Conservation (phyloP, 2,797 vertebrate species). For the Steatocranus sp. region DNA sequence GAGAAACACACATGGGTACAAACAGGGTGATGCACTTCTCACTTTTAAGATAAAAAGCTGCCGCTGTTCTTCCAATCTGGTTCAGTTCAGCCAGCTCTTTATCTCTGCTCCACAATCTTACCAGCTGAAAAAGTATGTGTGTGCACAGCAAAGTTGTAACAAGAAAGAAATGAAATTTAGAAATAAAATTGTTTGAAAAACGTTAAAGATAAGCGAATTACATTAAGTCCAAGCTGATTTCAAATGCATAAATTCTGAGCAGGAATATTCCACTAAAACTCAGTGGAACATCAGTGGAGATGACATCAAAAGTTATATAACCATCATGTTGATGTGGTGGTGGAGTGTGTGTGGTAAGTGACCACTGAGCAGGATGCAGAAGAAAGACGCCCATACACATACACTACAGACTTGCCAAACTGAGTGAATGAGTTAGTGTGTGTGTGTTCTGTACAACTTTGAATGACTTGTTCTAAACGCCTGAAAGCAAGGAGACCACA, state of each 20-base stretch:
- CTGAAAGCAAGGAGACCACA: constrained; percentile 17
- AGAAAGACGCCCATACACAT: constrained; percentile 36
- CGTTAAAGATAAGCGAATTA: neutral
- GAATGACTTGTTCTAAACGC: constrained; percentile 1
- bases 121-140: neutral
- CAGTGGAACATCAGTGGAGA: neutral
- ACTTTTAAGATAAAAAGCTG: neutral
- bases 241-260: neutral
- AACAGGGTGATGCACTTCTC: neutral
- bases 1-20: neutral
- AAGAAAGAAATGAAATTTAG: neutral
- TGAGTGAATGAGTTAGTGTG: neutral
- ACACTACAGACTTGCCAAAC: neutral
- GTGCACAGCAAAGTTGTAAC: neutral
- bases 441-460: constrained; percentile 8
- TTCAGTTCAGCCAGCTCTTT: neutral
- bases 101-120: neutral
- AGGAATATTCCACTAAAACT: constrained; percentile 2
- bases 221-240: neutral
- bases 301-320: constrained; percentile 44
- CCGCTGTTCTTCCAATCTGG: neutral
- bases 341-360: constrained; percentile 8
- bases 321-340: neutral
- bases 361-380: constrained; percentile 43
- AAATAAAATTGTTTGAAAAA: neutral